Conservation (phyloP, 2,888 invertebrate species). For the Busseola fusca region DNA sequence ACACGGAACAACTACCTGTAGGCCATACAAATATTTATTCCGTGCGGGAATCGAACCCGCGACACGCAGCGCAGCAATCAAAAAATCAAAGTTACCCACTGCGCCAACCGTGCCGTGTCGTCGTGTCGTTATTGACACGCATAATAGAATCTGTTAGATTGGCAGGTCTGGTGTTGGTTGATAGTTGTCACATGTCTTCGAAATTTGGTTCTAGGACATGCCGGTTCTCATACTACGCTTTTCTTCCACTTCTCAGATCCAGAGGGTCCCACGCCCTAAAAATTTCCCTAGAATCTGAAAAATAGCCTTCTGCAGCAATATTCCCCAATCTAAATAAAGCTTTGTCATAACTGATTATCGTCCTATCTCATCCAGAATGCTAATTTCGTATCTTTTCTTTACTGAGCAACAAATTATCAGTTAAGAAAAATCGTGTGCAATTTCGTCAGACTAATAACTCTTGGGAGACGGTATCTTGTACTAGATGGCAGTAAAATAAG, state of each 20-base stretch:
- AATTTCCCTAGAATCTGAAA: neutral
- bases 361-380: conserved; percentile 46
- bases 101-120: too few relatives aligned
- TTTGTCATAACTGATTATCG: conserved; percentile 52
- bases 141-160: too few relatives aligned
- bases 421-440: conserved; percentile 77
- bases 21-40: too few relatives aligned
- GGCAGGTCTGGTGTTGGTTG: neutral
- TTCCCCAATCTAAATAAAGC: conserved; percentile 21
- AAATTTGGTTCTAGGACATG: neutral
- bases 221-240: neutral
- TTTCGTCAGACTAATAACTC: conserved; percentile 82
- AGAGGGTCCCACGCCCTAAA: neutral
- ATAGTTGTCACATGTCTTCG: neutral
- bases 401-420: conserved; percentile 70
- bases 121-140: too few relatives aligned
- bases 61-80: too few relatives aligned
- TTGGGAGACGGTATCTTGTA: conserved; percentile 74
- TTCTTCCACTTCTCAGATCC: neutral
- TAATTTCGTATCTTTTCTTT: conserved; percentile 58
- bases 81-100: too few relatives aligned
- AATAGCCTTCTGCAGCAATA: neutral
- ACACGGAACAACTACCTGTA: too few relatives aligned
- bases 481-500: conserved; percentile 83
- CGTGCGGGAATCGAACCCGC: too few relatives aligned